Evolutionary conservation across 2,797 vertebrate genomes (phyloP), one percentile per base, ranked within the genome.

Genomic region (Arremon aurantiirostris): DNA sequence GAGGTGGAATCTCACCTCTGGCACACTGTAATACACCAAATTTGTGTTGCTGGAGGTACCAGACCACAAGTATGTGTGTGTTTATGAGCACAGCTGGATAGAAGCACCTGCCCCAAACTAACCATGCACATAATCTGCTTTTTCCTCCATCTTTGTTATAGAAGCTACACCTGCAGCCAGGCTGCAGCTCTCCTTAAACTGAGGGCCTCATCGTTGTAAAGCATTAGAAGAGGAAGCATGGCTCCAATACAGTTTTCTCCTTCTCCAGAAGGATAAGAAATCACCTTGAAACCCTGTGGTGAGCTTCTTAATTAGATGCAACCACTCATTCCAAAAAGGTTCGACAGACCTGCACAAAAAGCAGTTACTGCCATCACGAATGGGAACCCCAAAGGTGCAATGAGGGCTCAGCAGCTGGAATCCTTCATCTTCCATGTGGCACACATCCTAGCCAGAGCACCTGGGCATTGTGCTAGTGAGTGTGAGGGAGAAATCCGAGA

Each of bases 141-240:
- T 84, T 42, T 44, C 18, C 41, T 60, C 37, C 12, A 7, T 21
- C 44, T 75, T 72, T 57, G 3, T 32, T 79, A 35, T 0, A 57
- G 32, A 21, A 22, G 23, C 14, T 52, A 87, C 8, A 57, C 12
- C 39, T 65, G 63, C 28, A 89, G 37, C 42, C 37, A 69, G 32
- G 28, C 30, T 66, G 28, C 14, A 71, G 22, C 9, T 34, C 9
- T 50, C 64, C 39, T 76, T 69, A 46, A 73, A 46, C 26, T 41
- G n/a, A 69, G 60, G 21, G 14, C 3, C 24, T 57, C 1, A 0
- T 8, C 73, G 12, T 5, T 5, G 0, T 37, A 42, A 73, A 82
- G 17, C 18, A 49, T 18, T 39, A 50, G 34, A 47, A 70, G 41
- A 21, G 14, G 8, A 86, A 64, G 9, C 2, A 0, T 0, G 0